A percentile compares a stretch with the other conserved stretches of the same genome.
Evolutionary conservation across 2,888 invertebrate species (phyloP).

Genomic region (Terebella lapidaria): DNA sequence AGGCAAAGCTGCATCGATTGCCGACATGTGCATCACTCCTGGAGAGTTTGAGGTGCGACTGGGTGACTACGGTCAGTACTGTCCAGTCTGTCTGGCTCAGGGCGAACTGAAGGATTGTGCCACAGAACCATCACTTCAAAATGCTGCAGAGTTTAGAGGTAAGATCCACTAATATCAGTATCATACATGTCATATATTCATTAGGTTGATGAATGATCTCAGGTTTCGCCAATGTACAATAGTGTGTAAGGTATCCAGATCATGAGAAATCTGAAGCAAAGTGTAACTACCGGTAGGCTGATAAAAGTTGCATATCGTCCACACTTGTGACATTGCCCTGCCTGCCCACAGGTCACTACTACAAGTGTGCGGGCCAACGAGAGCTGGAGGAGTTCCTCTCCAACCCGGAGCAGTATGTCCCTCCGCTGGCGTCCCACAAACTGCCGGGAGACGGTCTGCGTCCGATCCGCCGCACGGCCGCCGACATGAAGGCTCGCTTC

Average conservation of each 20-base stretch:
- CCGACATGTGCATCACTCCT: slow-evolving; percentile 51
- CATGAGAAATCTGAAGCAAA: too few relatives aligned
- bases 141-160: slow-evolving; percentile 53
- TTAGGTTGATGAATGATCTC: too few relatives aligned
- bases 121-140: slow-evolving; percentile 34
- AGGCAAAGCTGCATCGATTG: slow-evolving; percentile 51
- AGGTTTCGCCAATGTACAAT: too few relatives aligned
- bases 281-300: too few relatives aligned
- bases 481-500: slow-evolving; percentile 35
- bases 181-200: too few relatives aligned
- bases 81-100: slow-evolving; percentile 51
- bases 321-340: too few relatives aligned
- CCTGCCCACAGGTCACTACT: slow-evolving; percentile 46
- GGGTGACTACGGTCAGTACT: slow-evolving; percentile 51
- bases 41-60: slow-evolving; percentile 45
- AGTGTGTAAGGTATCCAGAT: too few relatives aligned
- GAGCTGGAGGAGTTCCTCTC: slow-evolving; percentile 43
- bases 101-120: slow-evolving; percentile 51
- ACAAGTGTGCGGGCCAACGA: slow-evolving; percentile 44
- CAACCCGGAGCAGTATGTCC: slow-evolving; percentile 48
- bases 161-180: too few relatives aligned
- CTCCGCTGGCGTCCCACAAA: slow-evolving; percentile 38
- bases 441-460: slow-evolving; percentile 43
- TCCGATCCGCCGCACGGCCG: slow-evolving; percentile 36
- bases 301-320: too few relatives aligned